Evolutionary conservation across 2,797 vertebrate genomes (phyloP).

Genomic region (Loris lydekkerianus): DNA sequence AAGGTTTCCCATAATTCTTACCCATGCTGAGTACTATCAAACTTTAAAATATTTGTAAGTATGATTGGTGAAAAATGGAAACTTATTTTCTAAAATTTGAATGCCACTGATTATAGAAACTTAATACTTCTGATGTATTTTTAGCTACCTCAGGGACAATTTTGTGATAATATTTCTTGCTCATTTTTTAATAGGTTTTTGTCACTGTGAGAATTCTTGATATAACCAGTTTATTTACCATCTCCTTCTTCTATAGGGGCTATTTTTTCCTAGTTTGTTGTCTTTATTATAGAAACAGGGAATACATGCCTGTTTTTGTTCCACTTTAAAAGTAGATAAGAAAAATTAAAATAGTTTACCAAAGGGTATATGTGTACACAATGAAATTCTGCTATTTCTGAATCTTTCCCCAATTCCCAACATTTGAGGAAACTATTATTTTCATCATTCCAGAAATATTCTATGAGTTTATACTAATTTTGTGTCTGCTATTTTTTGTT

Average conservation of each 20-base stretch:
- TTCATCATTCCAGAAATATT: not conserved
- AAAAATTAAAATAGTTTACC: not conserved
- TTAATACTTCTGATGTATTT: not conserved
- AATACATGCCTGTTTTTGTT: not conserved
- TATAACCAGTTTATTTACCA: not conserved
- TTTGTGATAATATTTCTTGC: not conserved
- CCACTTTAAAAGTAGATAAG: conserved; percentile 8
- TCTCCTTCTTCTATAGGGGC: not conserved
- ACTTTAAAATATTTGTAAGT: not conserved
- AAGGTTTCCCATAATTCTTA: not conserved
- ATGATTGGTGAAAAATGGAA: not conserved
- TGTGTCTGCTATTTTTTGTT: not conserved
- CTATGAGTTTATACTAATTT: conserved; percentile 13
- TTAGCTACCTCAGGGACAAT: not conserved
- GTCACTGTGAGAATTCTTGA: not conserved
- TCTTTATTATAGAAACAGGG: conserved; percentile 15
- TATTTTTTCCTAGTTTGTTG: conserved; percentile 38
- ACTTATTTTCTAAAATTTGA: not conserved
- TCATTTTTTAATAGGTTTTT: conserved; percentile 11
- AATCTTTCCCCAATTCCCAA: not conserved
- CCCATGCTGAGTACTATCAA: not conserved
- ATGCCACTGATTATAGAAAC: not conserved
- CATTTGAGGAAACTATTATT: not conserved
- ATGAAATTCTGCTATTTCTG: not conserved
- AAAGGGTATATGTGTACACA: not conserved